Conservation (phyloP, 2,888 invertebrate species). For the Colletes collaris region DNA sequence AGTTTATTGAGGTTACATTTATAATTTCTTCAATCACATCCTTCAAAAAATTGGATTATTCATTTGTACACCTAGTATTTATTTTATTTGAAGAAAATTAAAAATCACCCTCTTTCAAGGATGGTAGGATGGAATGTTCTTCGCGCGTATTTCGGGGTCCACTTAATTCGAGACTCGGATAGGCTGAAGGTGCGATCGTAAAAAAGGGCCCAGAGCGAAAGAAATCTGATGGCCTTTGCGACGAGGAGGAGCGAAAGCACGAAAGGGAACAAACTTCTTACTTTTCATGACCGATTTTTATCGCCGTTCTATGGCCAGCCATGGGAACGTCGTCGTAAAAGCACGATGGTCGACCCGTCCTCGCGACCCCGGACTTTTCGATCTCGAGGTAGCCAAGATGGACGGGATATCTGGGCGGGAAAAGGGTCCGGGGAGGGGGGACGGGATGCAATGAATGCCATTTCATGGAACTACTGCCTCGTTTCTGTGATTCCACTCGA, state of each 20-base stretch:
- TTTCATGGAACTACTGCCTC: conserved; percentile 35
- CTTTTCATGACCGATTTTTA: conserved; percentile 79
- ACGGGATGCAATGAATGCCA: conserved; percentile 27
- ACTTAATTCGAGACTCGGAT: too few relatives aligned
- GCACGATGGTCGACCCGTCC: conserved; percentile 52
- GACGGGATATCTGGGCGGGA: conserved; percentile 10
- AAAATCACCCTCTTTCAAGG: too few relatives aligned
- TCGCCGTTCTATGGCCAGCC: conserved; percentile 57
- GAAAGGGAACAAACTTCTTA: conserved; percentile 68
- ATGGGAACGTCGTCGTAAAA: conserved; percentile 66
- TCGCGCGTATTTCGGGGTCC: too few relatives aligned
- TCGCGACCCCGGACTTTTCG: conserved; percentile 51
- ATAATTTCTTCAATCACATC: too few relatives aligned
- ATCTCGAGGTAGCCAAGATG: conserved; percentile 40
- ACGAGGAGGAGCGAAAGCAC: conserved; percentile 48
- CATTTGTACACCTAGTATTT: too few relatives aligned
- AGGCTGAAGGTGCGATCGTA: too few relatives aligned
- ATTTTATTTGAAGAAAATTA: too few relatives aligned
- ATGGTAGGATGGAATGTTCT: too few relatives aligned
- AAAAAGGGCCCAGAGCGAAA: neutral
- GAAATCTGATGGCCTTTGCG: conserved; percentile 18
- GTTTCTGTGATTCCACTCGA: neutral
- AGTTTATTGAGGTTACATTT: too few relatives aligned
- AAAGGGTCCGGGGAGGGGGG: conserved; percentile 1
- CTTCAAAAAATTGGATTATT: too few relatives aligned